Percentiles rank a stretch among this genome's conserved stretches.
Conservation (phyloP, 2,888 invertebrate species). For the Lingula anatina region DNA sequence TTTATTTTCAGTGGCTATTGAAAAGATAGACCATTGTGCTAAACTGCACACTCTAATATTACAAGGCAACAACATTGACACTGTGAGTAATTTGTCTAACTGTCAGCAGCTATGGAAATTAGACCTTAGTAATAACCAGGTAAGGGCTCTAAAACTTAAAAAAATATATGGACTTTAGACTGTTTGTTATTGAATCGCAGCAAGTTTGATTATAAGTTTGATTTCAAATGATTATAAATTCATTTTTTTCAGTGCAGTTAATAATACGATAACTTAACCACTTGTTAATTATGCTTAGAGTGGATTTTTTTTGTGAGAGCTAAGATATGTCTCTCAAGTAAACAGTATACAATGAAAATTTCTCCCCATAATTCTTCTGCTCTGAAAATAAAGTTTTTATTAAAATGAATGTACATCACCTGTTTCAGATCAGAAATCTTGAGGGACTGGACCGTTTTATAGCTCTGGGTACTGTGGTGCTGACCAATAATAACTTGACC, state of each 20-base stretch:
- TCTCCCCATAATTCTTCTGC: not conserved
- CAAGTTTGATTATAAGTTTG: too few species aligned
- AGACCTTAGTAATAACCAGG: constrained; percentile 44
- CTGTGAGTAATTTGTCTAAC: constrained; percentile 30
- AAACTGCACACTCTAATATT: constrained; percentile 33
- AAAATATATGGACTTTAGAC: too few species aligned
- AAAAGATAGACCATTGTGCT: constrained; percentile 26
- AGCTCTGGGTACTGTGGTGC: constrained; percentile 39
- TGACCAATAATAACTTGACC: constrained; percentile 42
- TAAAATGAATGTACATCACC: too few species aligned
- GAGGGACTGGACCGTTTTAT: constrained; percentile 42
- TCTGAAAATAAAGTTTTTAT: not conserved
- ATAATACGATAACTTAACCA: too few species aligned
- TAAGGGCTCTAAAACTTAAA: too few species aligned
- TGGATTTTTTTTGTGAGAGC: not conserved
- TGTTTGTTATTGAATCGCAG: too few species aligned
- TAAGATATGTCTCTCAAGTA: not conserved
- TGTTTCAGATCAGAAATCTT: constrained; percentile 37
- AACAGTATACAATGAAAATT: not conserved
- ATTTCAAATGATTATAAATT: too few species aligned
- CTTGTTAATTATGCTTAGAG: too few species aligned
- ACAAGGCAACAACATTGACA: constrained; percentile 33
- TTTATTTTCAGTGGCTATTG: too few species aligned
- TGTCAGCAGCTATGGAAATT: constrained; percentile 42
- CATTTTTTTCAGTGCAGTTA: too few species aligned